A percentile compares a stretch with the other conserved stretches of the same genome.
These are phyloP conservation scores for Cordylochernes scorpioides DNA, from an alignment of 2,888 invertebrate genomes.

Conservation along the genomic window DNA sequence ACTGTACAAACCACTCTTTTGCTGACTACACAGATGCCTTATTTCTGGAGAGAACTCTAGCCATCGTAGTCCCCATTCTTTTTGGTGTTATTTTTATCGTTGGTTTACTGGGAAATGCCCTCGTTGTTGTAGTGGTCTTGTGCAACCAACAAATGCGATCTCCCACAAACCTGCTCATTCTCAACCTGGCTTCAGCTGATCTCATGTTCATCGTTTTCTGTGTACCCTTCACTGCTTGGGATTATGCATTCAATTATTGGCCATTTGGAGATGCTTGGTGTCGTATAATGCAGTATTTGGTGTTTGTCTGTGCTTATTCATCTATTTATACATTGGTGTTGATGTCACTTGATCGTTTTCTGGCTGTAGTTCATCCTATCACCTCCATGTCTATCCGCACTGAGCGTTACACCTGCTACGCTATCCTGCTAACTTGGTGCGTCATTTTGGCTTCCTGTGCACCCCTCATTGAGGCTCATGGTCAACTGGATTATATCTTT, in stretches of 20 bases:
- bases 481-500: constrained; percentile 36
- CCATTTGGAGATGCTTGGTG: constrained; percentile 42
- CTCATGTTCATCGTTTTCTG: constrained; percentile 72
- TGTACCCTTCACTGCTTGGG: constrained; percentile 74
- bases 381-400: constrained; percentile 57
- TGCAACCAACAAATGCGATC: constrained; percentile 73
- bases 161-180: constrained; percentile 69
- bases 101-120: constrained; percentile 61
- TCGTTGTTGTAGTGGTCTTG: constrained; percentile 63
- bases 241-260: constrained; percentile 63
- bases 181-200: constrained; percentile 67
- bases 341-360: constrained; percentile 66
- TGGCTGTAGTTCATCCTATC: constrained; percentile 79
- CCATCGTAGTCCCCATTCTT: constrained; percentile 37
- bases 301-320: constrained; percentile 70
- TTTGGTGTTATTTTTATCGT: constrained; percentile 61
- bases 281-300: constrained; percentile 63
- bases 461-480: constrained; percentile 47
- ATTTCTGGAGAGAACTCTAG: constrained; percentile 4
- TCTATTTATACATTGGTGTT: constrained; percentile 76
- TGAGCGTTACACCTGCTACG: constrained; percentile 47
- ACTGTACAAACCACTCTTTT: too few species aligned
- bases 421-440: constrained; percentile 51
- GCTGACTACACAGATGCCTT: constrained; percentile 1
- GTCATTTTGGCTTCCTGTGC: constrained; percentile 48